A percentile compares a stretch with the other conserved stretches of the same genome.
These are phyloP conservation scores for Acromyrmex heyeri DNA, from an alignment of 1,140 invertebrate species.

Conservation along the genomic window DNA sequence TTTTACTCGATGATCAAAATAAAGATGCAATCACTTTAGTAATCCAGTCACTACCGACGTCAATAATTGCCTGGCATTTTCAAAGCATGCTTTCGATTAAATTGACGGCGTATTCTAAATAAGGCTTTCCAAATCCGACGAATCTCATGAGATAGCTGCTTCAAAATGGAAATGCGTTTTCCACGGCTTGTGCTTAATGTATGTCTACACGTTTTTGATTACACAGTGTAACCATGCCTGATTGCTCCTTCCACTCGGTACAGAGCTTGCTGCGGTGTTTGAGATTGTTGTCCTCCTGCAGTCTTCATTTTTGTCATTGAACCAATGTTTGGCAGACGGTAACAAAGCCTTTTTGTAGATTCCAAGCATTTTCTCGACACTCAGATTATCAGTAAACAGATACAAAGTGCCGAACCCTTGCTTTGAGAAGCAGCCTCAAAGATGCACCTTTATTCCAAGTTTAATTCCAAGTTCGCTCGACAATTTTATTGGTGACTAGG, in stretches of 20 bases:
- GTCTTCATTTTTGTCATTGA: neutral
- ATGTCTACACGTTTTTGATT: too few species aligned
- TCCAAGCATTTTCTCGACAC: neutral
- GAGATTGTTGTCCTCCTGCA: neutral
- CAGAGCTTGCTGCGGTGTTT: neutral
- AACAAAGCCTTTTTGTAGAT: neutral
- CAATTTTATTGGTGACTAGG: neutral
- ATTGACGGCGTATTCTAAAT: too few species aligned
- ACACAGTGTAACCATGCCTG: neutral
- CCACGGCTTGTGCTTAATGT: too few species aligned
- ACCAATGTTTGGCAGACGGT: neutral
- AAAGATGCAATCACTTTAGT: too few species aligned
- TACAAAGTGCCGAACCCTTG: neutral
- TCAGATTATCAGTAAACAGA: neutral
- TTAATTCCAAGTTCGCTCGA: neutral
- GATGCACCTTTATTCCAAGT: slow-evolving; percentile 2
- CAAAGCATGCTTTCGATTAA: too few species aligned
- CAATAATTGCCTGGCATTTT: too few species aligned
- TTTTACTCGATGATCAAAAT: too few species aligned
- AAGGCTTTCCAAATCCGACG: too few species aligned
- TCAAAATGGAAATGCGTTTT: too few species aligned
- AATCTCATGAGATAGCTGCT: too few species aligned
- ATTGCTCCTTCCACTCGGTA: neutral
- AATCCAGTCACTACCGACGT: too few species aligned
- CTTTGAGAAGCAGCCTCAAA: neutral